phyloP scores from a whole-genome alignment of 2,888 invertebrate species.

The Cryptosula pallasiana region DNA sequence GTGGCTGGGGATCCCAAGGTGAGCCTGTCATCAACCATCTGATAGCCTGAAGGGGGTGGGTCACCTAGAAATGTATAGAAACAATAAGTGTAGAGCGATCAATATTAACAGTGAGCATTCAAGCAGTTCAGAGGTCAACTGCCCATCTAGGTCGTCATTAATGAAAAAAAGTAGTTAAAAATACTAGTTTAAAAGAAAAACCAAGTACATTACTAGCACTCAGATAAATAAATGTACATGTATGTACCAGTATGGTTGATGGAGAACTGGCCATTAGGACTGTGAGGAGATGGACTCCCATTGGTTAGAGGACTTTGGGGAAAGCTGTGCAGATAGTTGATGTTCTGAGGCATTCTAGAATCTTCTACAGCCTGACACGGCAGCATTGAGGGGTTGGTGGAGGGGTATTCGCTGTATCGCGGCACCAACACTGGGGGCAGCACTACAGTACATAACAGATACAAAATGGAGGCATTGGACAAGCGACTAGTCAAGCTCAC shows the following conservation, averaged over 20 bases:
- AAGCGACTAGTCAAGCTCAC: no score
- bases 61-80: no score
- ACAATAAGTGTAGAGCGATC: no score
- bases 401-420: conserved; percentile 82
- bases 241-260: background rate
- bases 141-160: no score
- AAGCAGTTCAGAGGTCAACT: no score
- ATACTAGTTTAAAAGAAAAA: no score
- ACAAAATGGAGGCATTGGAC: no score
- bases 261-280: conserved; percentile 33
- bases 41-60: conserved; percentile 93
- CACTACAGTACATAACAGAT: no score
- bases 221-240: no score
- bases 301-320: conserved; percentile 38
- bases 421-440: conserved; percentile 96
- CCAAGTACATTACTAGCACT: no score
- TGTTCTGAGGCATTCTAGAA: conserved; percentile 86
- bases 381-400: conserved; percentile 58
- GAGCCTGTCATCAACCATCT: conserved; percentile 70
- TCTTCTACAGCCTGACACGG: conserved; percentile 72
- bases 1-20: conserved; percentile 50
- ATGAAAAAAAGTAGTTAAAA: no score
- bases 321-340: conserved; percentile 45
- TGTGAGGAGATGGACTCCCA: conserved; percentile 44
- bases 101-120: no score